phyloP scores from a whole-genome alignment of 1,140 invertebrate genomes.

The Drosophila novamexicana region DNA sequence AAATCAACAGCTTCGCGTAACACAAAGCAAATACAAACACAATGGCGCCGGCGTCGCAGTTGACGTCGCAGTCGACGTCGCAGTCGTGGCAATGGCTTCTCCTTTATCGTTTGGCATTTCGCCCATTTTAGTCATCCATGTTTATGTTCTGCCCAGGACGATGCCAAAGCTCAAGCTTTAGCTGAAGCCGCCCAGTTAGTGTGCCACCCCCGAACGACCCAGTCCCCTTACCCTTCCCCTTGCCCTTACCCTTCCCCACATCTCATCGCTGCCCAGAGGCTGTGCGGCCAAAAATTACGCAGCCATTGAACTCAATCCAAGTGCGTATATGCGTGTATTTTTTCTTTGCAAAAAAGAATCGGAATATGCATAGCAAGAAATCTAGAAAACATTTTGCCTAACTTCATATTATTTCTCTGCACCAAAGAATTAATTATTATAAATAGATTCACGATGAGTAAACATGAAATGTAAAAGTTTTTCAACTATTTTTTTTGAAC shows the following conservation, averaged over 20 bases:
- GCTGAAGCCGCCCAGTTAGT: constrained; percentile 42
- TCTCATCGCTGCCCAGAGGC: constrained; percentile 53
- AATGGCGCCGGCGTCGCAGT: constrained; percentile 31
- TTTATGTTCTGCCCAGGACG: constrained; percentile 67
- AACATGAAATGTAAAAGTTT: too few relatives aligned
- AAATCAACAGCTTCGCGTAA: constrained; percentile 53
- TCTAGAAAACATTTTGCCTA: neutral
- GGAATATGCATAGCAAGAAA: constrained; percentile 45
- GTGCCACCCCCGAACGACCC: constrained; percentile 1
- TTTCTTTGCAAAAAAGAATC: constrained; percentile 18
- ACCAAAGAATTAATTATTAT: neutral
- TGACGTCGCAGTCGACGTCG: neutral
- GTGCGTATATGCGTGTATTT: constrained; percentile 15
- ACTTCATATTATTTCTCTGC: neutral
- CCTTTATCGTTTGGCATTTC: constrained; percentile 83
- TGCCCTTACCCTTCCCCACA: neutral
- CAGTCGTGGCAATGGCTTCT: constrained; percentile 56
- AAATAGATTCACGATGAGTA: too few relatives aligned
- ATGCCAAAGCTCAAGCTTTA: constrained; percentile 42
- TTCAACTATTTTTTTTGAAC: neutral
- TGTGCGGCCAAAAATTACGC: constrained; percentile 74
- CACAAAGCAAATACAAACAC: constrained; percentile 62
- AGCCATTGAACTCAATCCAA: constrained; percentile 69
- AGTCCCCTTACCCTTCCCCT: neutral
- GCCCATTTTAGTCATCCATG: constrained; percentile 82